Evolutionary conservation across 2,888 invertebrate species (phyloP).

Genomic region (Linyphia triangularis): DNA sequence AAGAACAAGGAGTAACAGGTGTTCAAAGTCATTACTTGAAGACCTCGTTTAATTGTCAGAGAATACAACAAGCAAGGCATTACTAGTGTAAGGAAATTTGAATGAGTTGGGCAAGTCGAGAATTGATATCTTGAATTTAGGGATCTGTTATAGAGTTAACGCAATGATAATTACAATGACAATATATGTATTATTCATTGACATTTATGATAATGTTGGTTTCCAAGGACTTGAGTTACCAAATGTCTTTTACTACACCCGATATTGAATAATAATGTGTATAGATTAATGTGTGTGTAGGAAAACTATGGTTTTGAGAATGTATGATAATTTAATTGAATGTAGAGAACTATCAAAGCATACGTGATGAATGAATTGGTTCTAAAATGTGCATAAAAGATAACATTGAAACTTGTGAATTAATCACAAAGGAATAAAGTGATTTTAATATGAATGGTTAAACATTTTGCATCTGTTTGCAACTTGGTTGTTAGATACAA

Average conservation of each 20-base stretch:
- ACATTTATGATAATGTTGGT: neutral
- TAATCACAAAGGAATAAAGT: no score
- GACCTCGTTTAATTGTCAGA: neutral
- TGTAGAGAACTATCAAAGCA: no score
- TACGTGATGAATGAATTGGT: no score
- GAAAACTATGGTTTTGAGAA: no score
- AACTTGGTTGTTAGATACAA: no score
- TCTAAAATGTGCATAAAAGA: no score
- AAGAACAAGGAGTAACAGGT: slow-evolving; percentile 23
- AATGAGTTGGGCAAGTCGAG: neutral
- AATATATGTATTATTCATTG: neutral
- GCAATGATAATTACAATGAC: neutral
- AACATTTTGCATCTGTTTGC: no score
- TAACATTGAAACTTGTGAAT: no score
- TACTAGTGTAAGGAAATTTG: neutral
- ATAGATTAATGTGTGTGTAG: no score
- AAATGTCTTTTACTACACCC: neutral
- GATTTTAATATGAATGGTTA: no score
- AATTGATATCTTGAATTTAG: neutral
- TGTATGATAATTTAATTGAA: no score
- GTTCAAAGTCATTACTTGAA: slow-evolving; percentile 19
- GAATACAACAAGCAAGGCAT: neutral
- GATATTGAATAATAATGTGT: no score
- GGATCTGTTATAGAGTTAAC: neutral
- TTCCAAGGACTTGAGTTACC: neutral